Evolutionary conservation across 1,140 invertebrate genomes (phyloP), one percentile per base, ranked within the genome.

Genomic region (Gonatopus flavifemur): DNA sequence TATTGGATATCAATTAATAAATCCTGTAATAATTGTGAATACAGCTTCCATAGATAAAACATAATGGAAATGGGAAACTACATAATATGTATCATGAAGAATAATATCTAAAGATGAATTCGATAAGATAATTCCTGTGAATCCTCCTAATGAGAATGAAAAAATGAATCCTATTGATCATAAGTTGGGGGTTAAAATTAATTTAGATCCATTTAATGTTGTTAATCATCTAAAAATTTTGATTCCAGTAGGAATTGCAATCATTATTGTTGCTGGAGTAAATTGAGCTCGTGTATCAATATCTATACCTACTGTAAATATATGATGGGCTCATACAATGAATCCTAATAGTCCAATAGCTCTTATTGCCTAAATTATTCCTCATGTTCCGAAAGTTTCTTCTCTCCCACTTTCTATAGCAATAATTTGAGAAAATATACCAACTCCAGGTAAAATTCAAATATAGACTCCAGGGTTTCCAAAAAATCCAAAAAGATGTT

Each of bases 401-500:
- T 80, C 83, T 81, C 83, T 84, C 9, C 77, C 74, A 62, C 74
- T 78, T 78, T 82, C 76, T 66, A 80, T 74, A 22, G 66, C 79
- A 76, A 85, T 81, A 76, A 85, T 84, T 67, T 85, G 82, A 22
- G 81, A 84, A 68, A 85, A 82, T 76, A 86, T 80, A 15, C 82
- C 84, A 78, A 85, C 86, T 76, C 80, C 80, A 6, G 80, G 81
- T 58, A 84, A 61, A 80, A 85, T 84, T 78, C 84, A 73, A 85
- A 90, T 87, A 77, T 89, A 89, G 57, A 88, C 86, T 83, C 89
- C 86, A 25, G 86, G 85, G 52, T 90, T 87, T 0, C 86, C 86
- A 83, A 88, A 89, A 76, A 89, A 88, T 82, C 85, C 88, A 81
- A 90, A 89, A 80, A 89, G 78, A 72, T 90, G 87, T 82, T 89